Conservation (phyloP, 1,140 invertebrate species). For the Drosophila pseudoananassae region DNA sequence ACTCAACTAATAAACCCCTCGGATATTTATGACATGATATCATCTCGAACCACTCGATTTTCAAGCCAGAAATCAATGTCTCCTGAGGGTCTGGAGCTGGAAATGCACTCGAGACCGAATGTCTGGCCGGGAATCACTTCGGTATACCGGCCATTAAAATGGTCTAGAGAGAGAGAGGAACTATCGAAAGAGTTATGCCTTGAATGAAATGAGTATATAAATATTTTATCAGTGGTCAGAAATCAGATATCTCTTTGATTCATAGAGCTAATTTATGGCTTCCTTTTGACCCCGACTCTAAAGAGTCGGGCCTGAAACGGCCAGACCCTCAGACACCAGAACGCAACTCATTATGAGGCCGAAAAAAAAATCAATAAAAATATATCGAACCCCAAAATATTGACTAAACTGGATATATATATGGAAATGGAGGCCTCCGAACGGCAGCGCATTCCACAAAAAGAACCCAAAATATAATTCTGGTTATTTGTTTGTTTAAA, state of each 20-base stretch:
- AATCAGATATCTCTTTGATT: slow-evolving; percentile 83
- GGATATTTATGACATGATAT: slow-evolving; percentile 80
- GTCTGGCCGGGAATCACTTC: slow-evolving; percentile 58
- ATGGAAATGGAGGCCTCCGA: slow-evolving; percentile 18
- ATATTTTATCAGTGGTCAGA: slow-evolving; percentile 82
- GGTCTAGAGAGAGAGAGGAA: slow-evolving; percentile 26
- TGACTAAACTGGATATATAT: slow-evolving; percentile 24
- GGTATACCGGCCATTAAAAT: slow-evolving; percentile 58
- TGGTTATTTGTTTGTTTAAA: slow-evolving; percentile 12
- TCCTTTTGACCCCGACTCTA: slow-evolving; percentile 55
- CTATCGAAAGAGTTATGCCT: slow-evolving; percentile 58
- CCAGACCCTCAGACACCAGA: slow-evolving; percentile 71
- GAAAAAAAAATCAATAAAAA: slow-evolving; percentile 73
- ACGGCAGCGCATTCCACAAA: slow-evolving; percentile 60
- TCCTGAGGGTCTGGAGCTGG: slow-evolving; percentile 52
- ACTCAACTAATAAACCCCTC: slow-evolving; percentile 56
- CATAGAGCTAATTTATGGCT: slow-evolving; percentile 83
- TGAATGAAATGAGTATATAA: slow-evolving; percentile 76
- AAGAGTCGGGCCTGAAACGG: slow-evolving; percentile 1
- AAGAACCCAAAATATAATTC: slow-evolving; percentile 41
- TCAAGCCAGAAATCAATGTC: slow-evolving; percentile 16
- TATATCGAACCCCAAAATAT: slow-evolving; percentile 64
- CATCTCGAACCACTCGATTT: slow-evolving; percentile 60
- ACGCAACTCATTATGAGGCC: slow-evolving; percentile 65
- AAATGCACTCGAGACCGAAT: slow-evolving; percentile 63